Conservation (phyloP, 2,113 vertebrate species). For the Clarias batrachus region DNA sequence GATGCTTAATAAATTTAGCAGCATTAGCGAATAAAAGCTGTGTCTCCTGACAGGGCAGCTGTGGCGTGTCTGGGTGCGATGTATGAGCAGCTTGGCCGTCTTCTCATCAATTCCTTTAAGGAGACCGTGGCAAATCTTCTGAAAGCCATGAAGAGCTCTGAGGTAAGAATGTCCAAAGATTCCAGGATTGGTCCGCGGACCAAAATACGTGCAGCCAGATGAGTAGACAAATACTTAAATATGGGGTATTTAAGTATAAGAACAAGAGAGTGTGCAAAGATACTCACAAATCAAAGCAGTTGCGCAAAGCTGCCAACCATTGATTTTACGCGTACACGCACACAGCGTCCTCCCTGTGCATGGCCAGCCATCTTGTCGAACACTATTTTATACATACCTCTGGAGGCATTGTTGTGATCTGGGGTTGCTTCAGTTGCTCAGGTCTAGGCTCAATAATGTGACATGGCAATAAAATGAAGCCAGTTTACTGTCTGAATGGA, state of each 20-base stretch:
- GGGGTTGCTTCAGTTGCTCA: too few species aligned
- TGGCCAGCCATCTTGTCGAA: too few species aligned
- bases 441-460: too few species aligned
- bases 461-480: too few species aligned
- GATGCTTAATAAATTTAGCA: background rate
- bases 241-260: too few species aligned
- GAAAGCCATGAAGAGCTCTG: conserved; percentile 91
- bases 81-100: conserved; percentile 89
- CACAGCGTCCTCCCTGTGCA: too few species aligned
- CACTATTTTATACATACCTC: too few species aligned
- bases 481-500: too few species aligned
- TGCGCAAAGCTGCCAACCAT: background rate
- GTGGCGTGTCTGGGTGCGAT: conserved; percentile 87
- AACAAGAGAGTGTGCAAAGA: background rate
- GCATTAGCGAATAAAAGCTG: background rate
- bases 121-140: conserved; percentile 85
- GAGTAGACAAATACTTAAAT: background rate
- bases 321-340: too few species aligned
- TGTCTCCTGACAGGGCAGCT: conserved; percentile 80
- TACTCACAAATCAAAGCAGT: background rate
- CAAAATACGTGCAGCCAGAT: background rate
- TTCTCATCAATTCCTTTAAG: conserved; percentile 81
- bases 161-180: conserved; percentile 73
- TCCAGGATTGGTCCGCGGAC: background rate
- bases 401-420: too few species aligned